Evolutionary conservation across 2,888 invertebrate species (phyloP).

Genomic region (Rotaria magnacalcarata): DNA sequence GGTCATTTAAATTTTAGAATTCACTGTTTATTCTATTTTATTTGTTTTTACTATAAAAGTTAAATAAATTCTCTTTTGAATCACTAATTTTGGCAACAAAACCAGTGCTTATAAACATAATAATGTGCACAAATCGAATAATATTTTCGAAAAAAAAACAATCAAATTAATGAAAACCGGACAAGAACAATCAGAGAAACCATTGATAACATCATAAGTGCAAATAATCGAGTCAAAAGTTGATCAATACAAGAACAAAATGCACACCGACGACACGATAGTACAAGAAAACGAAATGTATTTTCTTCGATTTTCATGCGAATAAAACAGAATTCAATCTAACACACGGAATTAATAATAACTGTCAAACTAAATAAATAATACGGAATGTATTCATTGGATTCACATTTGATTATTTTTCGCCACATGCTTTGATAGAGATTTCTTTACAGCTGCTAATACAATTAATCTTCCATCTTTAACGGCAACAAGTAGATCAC

Average conservation of each 20-base stretch:
- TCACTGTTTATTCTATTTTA: background rate
- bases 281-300: too few relatives aligned
- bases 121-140: background rate
- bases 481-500: constrained; percentile 65
- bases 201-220: background rate
- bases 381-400: background rate
- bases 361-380: background rate
- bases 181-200: background rate
- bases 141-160: background rate
- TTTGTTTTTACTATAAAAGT: background rate
- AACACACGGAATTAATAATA: background rate
- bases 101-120: background rate
- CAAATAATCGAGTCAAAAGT: background rate
- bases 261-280: background rate
- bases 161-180: background rate
- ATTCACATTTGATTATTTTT: background rate
- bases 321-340: background rate
- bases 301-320: background rate
- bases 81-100: background rate
- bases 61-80: background rate
- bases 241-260: background rate
- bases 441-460: constrained; percentile 48
- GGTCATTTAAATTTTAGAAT: background rate
- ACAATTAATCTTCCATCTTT: constrained; percentile 63
- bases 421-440: background rate